Base-by-base conservation (phyloP, 2,888 invertebrate genomes). In the Rhorus exstirpatorius region DNA sequence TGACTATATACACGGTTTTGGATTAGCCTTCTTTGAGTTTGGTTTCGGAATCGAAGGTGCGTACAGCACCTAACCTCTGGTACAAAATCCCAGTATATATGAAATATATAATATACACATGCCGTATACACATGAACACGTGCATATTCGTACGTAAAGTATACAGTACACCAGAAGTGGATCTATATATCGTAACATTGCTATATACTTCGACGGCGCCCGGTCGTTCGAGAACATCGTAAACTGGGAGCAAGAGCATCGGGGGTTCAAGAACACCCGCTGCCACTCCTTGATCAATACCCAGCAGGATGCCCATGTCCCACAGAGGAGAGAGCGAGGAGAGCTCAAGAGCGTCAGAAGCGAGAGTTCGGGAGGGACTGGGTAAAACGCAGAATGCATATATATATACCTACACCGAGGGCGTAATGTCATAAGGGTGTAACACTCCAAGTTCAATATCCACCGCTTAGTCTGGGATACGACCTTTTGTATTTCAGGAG, bases 251-350 rank as follows among this genome's bases (percentile, higher is more conserved):
- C 87, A 87, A 90, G 88, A 89, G 88, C 89, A 88, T 83, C 86
- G 88, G 88, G 90, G 88, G 90, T 90, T 90, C 89, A 90, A 90
- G 90, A 90, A 89, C 90, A 90, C 89, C 89, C 90, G 87, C 89
- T 88, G 89, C 89, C 89, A 89, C 89, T 89, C 89, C 90, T 90
- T 90, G 90, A 90, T 90, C 90, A 90, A 90, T 90, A 89, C 89
- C 83, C 70, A 83, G 80, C 83, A 79, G 76, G 75, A 86, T 86
- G 80, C 86, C 78, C 79, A 75, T 84, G 86, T 86, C 85, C 86
- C 84, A 80, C 84, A 80, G 84, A 55, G 35, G 3, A 4, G 38
- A 58, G 70, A 14, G 63, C 38, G 44, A 53, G 19, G 65, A 51
- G 41, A 65, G 63, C 63, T 17, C 4, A 10, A 3, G 61, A 61